Evolutionary conservation across 2,888 invertebrate genomes (phyloP), one percentile per base, ranked within the genome.

Genomic region (Boloria euphrosyne): DNA sequence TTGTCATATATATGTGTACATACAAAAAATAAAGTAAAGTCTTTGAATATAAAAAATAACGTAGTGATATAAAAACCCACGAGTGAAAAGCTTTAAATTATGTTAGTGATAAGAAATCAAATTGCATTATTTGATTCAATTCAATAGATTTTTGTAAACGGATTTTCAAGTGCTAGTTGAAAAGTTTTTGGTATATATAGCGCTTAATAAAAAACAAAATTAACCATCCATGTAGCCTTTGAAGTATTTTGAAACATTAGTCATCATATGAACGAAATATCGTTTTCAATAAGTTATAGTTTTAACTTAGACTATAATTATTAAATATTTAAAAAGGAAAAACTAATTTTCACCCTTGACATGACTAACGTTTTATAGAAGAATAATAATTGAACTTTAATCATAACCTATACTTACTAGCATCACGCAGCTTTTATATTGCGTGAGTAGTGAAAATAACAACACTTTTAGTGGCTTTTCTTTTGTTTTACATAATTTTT

Each of bases 371-470:
- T 44, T 55, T 55, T 55, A 38, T 44, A 43, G 14, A 43, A 38
- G 44, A 18, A 55, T 14, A 43, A 44, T 18, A 57, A 13, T 22
- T 46, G 13, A 14, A 57, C 44, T 22, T 44, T 22, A 22, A 46
- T 57, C 27, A 27, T n/a, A 46, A 13, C 22, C 46, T 22, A 46
- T 44, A 55, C 43, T 57, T 57, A 57, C 14, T 27, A 13, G 31
- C 31, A 38, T 38, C n/a, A 5, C 4, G 18, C 22, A 57, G 46
- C 22, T 57, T 27, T 57, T 16, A 57, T 46, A n/a, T 57, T 46
- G 57, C 57, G 57, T 57, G 57, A 46, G 46, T 46, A 22, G 46
- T 57, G 18, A 46, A 27, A 57, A 22, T 57, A 46, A 57, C 16
- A 46, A n/a, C 22, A 46, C 27, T 22, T 13, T 46, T 61, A 27